phyloP scores from a whole-genome alignment of 2,113 vertebrate species.

The Antechinus stuartii region DNA sequence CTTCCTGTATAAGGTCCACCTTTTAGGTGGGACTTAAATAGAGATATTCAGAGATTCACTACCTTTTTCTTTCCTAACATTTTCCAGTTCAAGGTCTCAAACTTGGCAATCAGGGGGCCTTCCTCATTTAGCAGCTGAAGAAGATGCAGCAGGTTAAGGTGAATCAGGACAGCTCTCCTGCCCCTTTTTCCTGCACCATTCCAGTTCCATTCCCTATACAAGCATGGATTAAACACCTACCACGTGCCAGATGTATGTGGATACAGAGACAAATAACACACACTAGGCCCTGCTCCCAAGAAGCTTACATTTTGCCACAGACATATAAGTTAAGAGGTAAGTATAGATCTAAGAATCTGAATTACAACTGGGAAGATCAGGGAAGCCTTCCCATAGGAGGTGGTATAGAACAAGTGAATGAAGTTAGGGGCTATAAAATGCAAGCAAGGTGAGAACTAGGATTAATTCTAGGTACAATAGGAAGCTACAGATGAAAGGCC shows the following conservation, averaged over 20 bases:
- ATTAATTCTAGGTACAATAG: neutral
- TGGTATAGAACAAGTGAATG: neutral
- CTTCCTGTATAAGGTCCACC: neutral
- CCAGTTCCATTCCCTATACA: neutral
- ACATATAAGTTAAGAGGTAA: neutral
- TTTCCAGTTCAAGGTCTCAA: neutral
- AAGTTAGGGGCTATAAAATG: neutral
- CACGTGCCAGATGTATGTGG: no score
- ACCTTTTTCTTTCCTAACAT: neutral
- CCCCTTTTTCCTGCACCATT: neutral
- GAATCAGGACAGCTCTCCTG: neutral
- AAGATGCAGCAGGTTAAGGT: conserved; percentile 39
- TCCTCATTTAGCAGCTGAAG: conserved; percentile 28
- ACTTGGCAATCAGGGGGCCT: conserved; percentile 8
- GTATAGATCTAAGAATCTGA: neutral
- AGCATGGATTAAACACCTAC: neutral
- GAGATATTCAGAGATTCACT: neutral
- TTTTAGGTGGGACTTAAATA: neutral
- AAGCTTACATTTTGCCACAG: no score
- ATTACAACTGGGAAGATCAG: neutral
- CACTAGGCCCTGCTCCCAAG: neutral
- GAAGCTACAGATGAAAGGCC: neutral
- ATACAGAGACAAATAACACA: neutral
- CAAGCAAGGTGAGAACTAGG: neutral
- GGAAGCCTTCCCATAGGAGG: neutral